Evolutionary conservation across 2,888 invertebrate species (phyloP), one percentile per base, ranked within the genome.

Genomic region (Aphrophora alni): DNA sequence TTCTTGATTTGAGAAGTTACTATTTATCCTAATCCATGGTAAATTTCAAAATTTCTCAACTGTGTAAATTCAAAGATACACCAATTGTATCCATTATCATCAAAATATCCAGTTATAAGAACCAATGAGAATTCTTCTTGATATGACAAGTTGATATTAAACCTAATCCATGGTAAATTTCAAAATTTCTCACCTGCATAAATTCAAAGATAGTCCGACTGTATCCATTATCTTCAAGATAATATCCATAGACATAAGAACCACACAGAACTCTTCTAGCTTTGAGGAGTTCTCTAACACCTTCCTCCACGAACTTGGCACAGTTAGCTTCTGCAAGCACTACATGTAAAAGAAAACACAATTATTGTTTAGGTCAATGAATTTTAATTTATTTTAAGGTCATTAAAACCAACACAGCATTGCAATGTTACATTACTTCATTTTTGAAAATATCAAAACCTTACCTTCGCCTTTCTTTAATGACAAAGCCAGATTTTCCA

Each of bases 161-260:
- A n/a, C n/a, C n/a, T n/a, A n/a, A n/a, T n/a, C n/a, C n/a, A n/a
- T n/a, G n/a, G n/a, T n/a, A n/a, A n/a, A n/a, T n/a, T n/a, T n/a
- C n/a, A n/a, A n/a, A n/a, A n/a, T n/a, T n/a, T n/a, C n/a, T n/a
- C n/a, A 92, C 92, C 91, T 92, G 93, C 91, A 93, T 92, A 85
- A 92, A 92, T 87, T 93, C 93, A 87, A 93, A 93, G 81, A 93
- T 92, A 69, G 91, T 90, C 87, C 92, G 92, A 86, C 92, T 92
- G 86, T 92, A 92, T 7, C 92, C 92, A 85, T 91, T 90, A 84
- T 92, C 92, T 86, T 92, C 91, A 75, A 93, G 87, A 86, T 92
- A 93, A 87, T 91, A 93, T 12, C 92, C 93, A 86, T 92, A 93
- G n/a, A 92, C 92, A 86, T 93, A 93, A 5, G 92, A 92, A 70